Evolutionary conservation across 2,113 vertebrate genomes (phyloP).

Genomic region (Phrynocephalus versicolor): DNA sequence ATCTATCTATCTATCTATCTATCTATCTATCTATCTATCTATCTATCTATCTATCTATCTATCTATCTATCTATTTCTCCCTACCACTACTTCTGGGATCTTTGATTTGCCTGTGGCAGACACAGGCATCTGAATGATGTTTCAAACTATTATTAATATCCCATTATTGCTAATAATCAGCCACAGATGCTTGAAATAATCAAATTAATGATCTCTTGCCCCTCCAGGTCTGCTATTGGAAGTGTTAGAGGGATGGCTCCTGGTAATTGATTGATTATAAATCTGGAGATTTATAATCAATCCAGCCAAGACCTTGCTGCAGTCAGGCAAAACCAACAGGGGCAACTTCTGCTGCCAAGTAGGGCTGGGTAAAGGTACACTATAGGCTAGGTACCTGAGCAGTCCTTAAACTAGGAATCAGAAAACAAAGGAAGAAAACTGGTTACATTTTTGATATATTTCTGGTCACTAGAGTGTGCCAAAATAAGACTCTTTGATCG

Average conservation of each 20-base stretch:
- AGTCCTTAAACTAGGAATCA: not conserved
- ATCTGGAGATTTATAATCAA: too few relatives aligned
- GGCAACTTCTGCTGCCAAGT: not conserved
- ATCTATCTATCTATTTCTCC: too few relatives aligned
- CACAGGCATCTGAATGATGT: not conserved
- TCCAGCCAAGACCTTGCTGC: too few relatives aligned
- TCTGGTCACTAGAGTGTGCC: not conserved
- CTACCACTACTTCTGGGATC: not conserved
- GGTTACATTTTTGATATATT: not conserved
- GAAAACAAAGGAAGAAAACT: not conserved
- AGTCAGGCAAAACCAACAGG: not conserved
- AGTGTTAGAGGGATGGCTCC: not conserved
- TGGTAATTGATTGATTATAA: not conserved
- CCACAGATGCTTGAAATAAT: not conserved
- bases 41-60: too few relatives aligned
- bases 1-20: too few relatives aligned
- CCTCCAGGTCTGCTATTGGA: not conserved
- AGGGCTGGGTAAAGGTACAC: not conserved
- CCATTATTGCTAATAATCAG: slow-evolving; percentile 10
- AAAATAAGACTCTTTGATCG: not conserved
- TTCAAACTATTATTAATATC: not conserved
- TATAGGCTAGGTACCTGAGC: not conserved
- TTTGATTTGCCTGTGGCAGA: not conserved
- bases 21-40: too few relatives aligned
- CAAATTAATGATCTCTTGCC: not conserved